Evolutionary conservation across 2,888 invertebrate species (phyloP), one percentile per base, ranked within the genome.

Genomic region (Tipula helvola): DNA sequence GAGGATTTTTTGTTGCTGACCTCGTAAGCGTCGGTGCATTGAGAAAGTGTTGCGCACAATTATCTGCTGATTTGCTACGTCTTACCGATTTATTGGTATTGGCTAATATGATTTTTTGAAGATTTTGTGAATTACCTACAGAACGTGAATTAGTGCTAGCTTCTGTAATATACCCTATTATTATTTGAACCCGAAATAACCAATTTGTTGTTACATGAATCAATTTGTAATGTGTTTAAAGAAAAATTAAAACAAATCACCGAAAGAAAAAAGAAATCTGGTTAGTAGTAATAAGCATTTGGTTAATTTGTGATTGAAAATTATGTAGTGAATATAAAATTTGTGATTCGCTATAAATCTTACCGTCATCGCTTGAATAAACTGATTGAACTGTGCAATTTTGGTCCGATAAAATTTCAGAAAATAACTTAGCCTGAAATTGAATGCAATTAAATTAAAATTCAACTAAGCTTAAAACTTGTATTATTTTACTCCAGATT

Each of bases 131-230:
- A 41, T 39, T 84, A 1, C 84, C 84, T 36, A 84, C 84, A 16
- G 84, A 84, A 84, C 39, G 36, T 39, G 84, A 84, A 84, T 39
- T 84, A 84, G 36, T 39, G 2, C 84, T 84, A 16, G 39, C 84
- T 84, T 84, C 84, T 84, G 84, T 84, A 8, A n/a, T 84, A 84
- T 84, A 84, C 39, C 84, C 84, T 84, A 84, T 36, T 83, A 44
- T 44, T 7, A 36, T 83, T 83, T 83, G 12, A 36, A 36, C 36
- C 83, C 83, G 16, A 57, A 57, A 44, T 44, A 57, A 57, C 52
- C 52, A 16, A 12, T 3, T 44, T 44, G 44, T 10, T 44, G 44
- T 44, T 44, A 44, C 44, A 57, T 57, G 52, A 52, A 52, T 13
- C 3, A 16, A 7, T 57, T 57, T 16, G 18, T 71, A 28, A 28